Conservation (phyloP, 2,113 vertebrate genomes). For the Halcyon senegalensis region DNA sequence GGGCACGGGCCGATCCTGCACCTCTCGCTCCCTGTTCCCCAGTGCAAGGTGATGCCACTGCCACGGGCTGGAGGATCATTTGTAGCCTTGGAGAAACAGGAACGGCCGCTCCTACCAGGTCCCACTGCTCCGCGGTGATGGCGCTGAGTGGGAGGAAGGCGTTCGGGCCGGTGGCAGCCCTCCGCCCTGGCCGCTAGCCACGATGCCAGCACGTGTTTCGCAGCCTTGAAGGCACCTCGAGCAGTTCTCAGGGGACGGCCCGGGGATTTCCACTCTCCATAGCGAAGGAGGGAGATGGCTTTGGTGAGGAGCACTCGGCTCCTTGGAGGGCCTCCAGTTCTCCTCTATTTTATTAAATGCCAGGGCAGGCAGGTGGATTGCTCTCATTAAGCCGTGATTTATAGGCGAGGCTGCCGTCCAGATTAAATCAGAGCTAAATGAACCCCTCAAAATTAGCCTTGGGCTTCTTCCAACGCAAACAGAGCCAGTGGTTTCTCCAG, state of each 20-base stretch:
- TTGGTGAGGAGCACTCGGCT: not conserved
- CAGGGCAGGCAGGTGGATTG: slow-evolving; percentile 74
- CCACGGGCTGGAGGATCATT: not conserved
- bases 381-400: slow-evolving; percentile 73
- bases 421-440: slow-evolving; percentile 75
- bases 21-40: not conserved
- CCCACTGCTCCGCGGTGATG: rapidly evolving
- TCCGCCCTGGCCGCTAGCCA: not conserved
- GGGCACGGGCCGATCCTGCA: not conserved
- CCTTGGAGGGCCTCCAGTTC: slow-evolving; percentile 66
- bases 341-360: slow-evolving; percentile 63
- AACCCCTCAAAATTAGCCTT: slow-evolving; percentile 74
- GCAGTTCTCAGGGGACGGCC: not conserved
- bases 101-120: not conserved
- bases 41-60: not conserved
- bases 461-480: slow-evolving; percentile 69
- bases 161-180: not conserved
- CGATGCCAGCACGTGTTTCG: rapidly evolving
- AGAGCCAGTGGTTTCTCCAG: slow-evolving; percentile 51
- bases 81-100: not conserved
- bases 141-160: rapidly evolving
- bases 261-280: not conserved
- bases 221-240: not conserved
- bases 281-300: not conserved
- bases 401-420: slow-evolving; percentile 67